Evolutionary conservation across 2,797 vertebrate species (phyloP), one percentile per base, ranked within the genome.

Genomic region (Clarias fuscus): DNA sequence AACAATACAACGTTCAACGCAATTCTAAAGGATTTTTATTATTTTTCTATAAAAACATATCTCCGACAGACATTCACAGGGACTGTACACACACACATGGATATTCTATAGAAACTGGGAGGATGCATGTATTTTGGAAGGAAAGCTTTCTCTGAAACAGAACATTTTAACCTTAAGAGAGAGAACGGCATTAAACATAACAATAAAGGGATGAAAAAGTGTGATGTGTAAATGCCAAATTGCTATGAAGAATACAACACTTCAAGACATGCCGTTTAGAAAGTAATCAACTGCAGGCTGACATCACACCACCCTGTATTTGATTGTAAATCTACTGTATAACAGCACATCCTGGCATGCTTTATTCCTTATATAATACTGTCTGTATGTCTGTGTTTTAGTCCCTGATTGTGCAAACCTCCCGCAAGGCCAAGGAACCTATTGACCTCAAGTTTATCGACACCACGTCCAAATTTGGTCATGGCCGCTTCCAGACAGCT

Each of bases 401-500:
- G 98, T 98, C 97, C 73, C 92, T 99, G 62, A 92, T 97, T 85
- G 94, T 94, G 67, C 97, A 97, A 80, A 96, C 94, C 0, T 96
- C 96, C 73, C 96, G 97, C 86, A 92, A 93, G 73, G 92, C 94
- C 65, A 92, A 91, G 40, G 98, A 99, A 91, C 5, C 86, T 59
- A 94, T 97, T 0, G 97, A 99, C 82, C 96, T 99, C 83, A 99
- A 98, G 90, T 98, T 98, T 92, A 98, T 99, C 0, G 97, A 99
- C 89, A 99, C 98, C 53, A 98, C 97, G 3, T 99, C 97, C 88
- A 99, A 99, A 91, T 98, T 99, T 1, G 97, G 98, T 82, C 94
- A 97, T 0, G 98, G 98, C 0, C 92, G 95, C 87, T 99, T 99
- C 95, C 97, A 99, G 93, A 98, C 98, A 0, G 93, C 95, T 4